Evolutionary conservation across 2,113 vertebrate species (phyloP).

Genomic region (Chinchilla lanigera): DNA sequence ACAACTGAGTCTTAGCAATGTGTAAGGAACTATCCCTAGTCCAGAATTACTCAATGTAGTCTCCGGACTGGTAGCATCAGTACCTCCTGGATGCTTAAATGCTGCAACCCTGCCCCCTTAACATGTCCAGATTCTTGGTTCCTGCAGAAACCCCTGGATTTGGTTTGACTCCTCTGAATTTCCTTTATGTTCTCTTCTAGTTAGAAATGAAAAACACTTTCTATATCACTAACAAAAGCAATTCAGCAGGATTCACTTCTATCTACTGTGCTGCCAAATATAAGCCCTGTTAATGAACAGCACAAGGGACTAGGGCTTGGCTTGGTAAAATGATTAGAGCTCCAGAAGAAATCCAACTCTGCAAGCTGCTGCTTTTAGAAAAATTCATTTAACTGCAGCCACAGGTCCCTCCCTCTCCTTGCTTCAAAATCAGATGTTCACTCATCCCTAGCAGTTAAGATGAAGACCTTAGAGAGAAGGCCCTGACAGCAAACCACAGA

Average conservation of each 20-base stretch:
- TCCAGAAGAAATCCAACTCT: slow-evolving; percentile 38
- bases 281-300: slow-evolving; percentile 58
- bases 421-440: slow-evolving; percentile 70
- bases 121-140: slow-evolving; percentile 20
- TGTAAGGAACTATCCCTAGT: not conserved
- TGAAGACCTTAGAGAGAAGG: slow-evolving; percentile 53
- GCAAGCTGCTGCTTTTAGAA: slow-evolving; percentile 21
- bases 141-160: slow-evolving; percentile 33
- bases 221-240: slow-evolving; percentile 58
- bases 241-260: slow-evolving; percentile 63
- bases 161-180: not conserved
- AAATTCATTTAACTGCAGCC: slow-evolving; percentile 56
- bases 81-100: not conserved
- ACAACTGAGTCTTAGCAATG: not conserved
- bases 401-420: slow-evolving; percentile 60
- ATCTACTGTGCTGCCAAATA: not conserved
- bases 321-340: slow-evolving; percentile 63
- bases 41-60: not conserved
- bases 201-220: slow-evolving; percentile 69
- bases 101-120: not conserved
- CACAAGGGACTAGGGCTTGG: slow-evolving; percentile 45
- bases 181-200: slow-evolving; percentile 28
- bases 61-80: not conserved
- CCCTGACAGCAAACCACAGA: slow-evolving; percentile 49
- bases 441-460: slow-evolving; percentile 70